These are phyloP conservation scores for Salpingus planirostris DNA, from an alignment of 2,888 invertebrate species.

Conservation along the genomic window DNA sequence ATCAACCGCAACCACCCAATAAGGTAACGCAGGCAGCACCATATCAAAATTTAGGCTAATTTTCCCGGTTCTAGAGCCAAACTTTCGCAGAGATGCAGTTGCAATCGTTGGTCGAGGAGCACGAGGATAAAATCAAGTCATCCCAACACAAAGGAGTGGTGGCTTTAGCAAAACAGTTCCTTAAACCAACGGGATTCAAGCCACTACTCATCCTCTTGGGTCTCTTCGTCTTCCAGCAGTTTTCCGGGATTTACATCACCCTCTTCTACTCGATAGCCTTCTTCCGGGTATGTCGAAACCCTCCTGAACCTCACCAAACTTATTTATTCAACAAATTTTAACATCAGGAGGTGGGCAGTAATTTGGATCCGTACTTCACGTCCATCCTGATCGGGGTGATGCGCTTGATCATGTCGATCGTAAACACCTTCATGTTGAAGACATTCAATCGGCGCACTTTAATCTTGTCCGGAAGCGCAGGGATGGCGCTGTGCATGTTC, in stretches of 20 bases:
- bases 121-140: conserved; percentile 42
- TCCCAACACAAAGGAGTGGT: too few species aligned
- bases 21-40: too few species aligned
- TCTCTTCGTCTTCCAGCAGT: conserved; percentile 51
- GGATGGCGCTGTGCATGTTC: conserved; percentile 48
- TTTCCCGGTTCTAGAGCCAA: conserved; percentile 28
- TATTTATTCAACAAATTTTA: neutral
- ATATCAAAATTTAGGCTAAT: too few species aligned
- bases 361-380: conserved; percentile 43
- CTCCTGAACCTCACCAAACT: neutral
- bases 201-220: conserved; percentile 47
- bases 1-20: conserved; percentile 37
- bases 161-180: too few species aligned
- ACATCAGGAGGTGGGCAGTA: conserved; percentile 41
- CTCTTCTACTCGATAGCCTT: conserved; percentile 54
- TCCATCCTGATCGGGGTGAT: conserved; percentile 48
- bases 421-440: conserved; percentile 46
- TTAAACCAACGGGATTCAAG: conserved; percentile 51
- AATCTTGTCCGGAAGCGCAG: conserved; percentile 43
- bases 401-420: conserved; percentile 46
- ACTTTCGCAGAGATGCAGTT: conserved; percentile 45
- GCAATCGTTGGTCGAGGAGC: conserved; percentile 44
- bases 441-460: conserved; percentile 45
- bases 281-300: conserved; percentile 41
- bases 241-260: conserved; percentile 52